Evolutionary conservation across 1,140 invertebrate species (phyloP), one percentile per base, ranked within the genome.

Genomic region (Ditylenchus dipsaci): DNA sequence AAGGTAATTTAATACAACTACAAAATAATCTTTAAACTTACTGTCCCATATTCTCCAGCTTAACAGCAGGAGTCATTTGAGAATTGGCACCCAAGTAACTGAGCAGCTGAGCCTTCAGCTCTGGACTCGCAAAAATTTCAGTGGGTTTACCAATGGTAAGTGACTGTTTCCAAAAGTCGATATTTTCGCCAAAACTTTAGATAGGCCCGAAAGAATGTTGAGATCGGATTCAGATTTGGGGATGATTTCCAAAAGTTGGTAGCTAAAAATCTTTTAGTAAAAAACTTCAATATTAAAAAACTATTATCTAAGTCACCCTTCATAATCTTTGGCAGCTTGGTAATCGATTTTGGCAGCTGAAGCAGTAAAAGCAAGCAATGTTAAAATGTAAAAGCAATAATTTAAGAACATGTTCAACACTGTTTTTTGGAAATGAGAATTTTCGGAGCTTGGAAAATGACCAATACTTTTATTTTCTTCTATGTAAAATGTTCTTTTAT

Each of bases 91-190:
- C 29, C 59, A 61, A 27, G n/a, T 61, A 61, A 26, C 29, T 43
- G n/a, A 33, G n/a, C n/a, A 61, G n/a, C 8, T 30, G 27, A 13
- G n/a, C 3, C 29, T 27, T 61, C 3, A 21, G 29, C 19, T 61
- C 59, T 26, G 27, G 27, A 61, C 38, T 61, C 1, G 29, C 19
- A 19, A 61, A 61, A 33, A 61, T 30, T 61, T 61, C 59, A 19
- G 59, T 61, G 8, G 59, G 29, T 7, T 61, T n/a, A 27, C 19
- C 38, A 13, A 61, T 61, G 3, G 27, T 5, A 8, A 19, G 29
- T 7, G 59, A 33, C 29, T 61, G n/a, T 61, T 61, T 61, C 59
- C 59, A 61, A 30, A 61, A 61, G 29, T 61, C 59, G n/a, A 61
- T n/a, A 13, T 61, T n/a, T 29, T 61, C 59, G n/a, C 38, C 59